A percentile compares a stretch with the other conserved stretches of the same genome.
phyloP scores from a whole-genome alignment of 37 sponge, comb jelly and placozoan genomes.

The Petrosia ficiformis region DNA sequence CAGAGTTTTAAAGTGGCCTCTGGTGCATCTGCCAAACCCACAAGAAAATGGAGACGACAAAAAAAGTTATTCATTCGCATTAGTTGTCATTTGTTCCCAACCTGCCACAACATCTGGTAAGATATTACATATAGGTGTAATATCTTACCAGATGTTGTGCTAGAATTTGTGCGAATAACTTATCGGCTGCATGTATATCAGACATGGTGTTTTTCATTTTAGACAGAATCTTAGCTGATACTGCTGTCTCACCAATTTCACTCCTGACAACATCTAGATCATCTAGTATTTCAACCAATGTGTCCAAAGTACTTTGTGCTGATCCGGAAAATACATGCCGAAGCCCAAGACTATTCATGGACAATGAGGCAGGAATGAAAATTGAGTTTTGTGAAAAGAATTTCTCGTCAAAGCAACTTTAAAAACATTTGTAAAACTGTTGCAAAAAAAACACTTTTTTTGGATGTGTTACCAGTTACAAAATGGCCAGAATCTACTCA shows the following conservation, averaged over 20 bases:
- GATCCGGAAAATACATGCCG: constrained; percentile 48
- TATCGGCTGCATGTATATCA: constrained; percentile 43
- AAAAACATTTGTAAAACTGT: constrained; percentile 32
- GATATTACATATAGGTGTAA: too few relatives aligned
- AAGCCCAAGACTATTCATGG: constrained; percentile 27
- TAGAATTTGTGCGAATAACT: constrained; percentile 11
- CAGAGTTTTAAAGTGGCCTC: constrained; percentile 8
- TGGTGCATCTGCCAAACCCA: constrained; percentile 32
- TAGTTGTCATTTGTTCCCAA: constrained; percentile 14
- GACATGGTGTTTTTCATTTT: constrained; percentile 59
- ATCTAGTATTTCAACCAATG: constrained; percentile 33
- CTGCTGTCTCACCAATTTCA: not conserved
- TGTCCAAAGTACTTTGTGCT: constrained; percentile 27
- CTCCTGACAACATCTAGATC: constrained; percentile 21
- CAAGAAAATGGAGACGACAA: constrained; percentile 29
- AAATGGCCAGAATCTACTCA: not conserved
- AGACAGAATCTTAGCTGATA: constrained; percentile 12
- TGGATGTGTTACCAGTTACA: constrained; percentile 21
- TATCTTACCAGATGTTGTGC: not conserved
- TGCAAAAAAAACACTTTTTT: constrained; percentile 20
- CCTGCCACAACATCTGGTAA: constrained; percentile 24
- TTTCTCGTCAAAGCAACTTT: constrained; percentile 24
- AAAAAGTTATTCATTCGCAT: constrained; percentile 28
- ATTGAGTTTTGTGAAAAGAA: constrained; percentile 17
- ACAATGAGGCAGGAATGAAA: constrained; percentile 38